Evolutionary conservation across 2,888 invertebrate genomes (phyloP).

Genomic region (Gymnosoma rotundatum): DNA sequence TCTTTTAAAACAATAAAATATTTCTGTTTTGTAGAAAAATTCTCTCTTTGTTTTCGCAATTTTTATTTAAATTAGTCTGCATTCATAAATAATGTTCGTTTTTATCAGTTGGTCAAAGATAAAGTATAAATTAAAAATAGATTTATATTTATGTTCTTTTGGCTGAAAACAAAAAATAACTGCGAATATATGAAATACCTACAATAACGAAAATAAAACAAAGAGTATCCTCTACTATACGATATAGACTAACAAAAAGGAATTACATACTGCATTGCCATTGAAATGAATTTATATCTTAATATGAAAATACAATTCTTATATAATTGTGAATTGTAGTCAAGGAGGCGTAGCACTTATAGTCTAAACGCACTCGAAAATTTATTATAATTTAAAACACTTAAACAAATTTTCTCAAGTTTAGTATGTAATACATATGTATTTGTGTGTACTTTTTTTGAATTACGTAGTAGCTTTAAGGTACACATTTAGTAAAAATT

Average conservation of each 20-base stretch:
- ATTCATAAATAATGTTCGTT: constrained; percentile 70
- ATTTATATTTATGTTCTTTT: constrained; percentile 54
- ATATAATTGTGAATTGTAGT: not conserved
- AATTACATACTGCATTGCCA: constrained; percentile 39
- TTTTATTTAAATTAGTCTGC: constrained; percentile 65
- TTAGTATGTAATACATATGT: no score
- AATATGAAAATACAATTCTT: not conserved
- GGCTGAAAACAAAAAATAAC: not conserved
- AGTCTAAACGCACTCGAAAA: not conserved
- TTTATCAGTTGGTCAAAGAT: constrained; percentile 69
- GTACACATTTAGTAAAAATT: no score
- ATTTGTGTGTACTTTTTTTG: no score
- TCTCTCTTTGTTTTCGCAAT: constrained; percentile 25
- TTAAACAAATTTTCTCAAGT: no score
- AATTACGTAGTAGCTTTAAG: no score
- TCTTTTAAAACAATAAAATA: constrained; percentile 19
- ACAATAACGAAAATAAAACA: constrained; percentile 44
- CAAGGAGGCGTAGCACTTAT: not conserved
- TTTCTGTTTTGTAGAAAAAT: not conserved
- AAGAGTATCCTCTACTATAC: constrained; percentile 1
- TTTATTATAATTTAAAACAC: no score
- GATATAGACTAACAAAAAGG: constrained; percentile 36
- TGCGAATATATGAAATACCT: not conserved
- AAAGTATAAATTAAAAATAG: constrained; percentile 67
- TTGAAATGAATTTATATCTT: constrained; percentile 21